These are phyloP conservation scores for Falco punctatus DNA, from an alignment of 2,113 vertebrate genomes.

Conservation along the genomic window DNA sequence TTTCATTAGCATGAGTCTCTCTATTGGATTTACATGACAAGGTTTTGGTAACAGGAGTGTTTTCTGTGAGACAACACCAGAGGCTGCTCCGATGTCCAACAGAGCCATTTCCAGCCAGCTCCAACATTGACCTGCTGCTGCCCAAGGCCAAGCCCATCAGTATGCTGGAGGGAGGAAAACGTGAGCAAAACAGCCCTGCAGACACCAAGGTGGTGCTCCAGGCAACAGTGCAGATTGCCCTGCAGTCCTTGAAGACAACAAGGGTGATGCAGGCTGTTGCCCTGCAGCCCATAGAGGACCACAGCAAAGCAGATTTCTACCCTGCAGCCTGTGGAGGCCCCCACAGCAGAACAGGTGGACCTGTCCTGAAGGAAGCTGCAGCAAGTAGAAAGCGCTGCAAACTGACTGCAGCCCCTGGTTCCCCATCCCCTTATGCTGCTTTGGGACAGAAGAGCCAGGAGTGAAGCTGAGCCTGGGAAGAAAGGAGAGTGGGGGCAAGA, in stretches of 20 bases:
- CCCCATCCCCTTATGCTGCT: background rate
- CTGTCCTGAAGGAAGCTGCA: background rate
- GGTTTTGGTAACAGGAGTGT: fast-evolving
- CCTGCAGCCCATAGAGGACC: background rate
- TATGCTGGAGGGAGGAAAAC: background rate
- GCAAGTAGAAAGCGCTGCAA: background rate
- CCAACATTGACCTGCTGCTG: fast-evolving
- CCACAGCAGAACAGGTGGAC: fast-evolving
- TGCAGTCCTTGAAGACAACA: background rate
- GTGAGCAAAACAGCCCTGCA: background rate
- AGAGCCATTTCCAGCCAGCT: background rate
- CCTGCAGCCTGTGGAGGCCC: background rate
- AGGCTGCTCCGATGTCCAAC: fast-evolving
- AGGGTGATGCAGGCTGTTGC: background rate
- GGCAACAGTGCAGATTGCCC: fast-evolving
- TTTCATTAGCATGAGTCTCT: background rate
- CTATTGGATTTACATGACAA: background rate
- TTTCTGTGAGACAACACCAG: background rate
- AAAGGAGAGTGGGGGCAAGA: background rate
- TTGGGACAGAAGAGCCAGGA: background rate
- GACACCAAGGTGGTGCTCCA: background rate
- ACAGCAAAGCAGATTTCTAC: background rate
- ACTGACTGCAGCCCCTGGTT: background rate
- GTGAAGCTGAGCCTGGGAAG: background rate
- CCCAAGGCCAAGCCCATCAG: background rate